phyloP scores from a whole-genome alignment of 2,797 vertebrate species.

The Thripadectes ignobilis region DNA sequence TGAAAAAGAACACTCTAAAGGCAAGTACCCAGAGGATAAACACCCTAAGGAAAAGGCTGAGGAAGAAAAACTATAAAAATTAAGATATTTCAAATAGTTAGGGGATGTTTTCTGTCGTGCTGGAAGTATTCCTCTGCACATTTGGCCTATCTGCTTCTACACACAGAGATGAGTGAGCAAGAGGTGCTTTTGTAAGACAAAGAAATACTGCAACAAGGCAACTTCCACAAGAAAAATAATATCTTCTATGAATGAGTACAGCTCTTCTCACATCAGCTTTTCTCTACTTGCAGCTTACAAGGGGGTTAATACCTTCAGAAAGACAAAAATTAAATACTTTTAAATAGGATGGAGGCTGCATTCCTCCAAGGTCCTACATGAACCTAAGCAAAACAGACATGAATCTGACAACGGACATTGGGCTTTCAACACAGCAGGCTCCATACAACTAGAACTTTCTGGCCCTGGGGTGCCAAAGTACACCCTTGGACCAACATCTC shows the following conservation, averaged over 20 bases:
- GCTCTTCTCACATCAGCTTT: background rate
- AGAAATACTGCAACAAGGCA: background rate
- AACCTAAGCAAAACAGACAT: background rate
- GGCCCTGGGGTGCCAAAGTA: conserved; percentile 38
- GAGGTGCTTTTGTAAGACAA: background rate
- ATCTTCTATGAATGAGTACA: background rate
- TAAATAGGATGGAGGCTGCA: background rate
- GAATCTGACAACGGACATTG: background rate
- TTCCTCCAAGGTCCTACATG: background rate
- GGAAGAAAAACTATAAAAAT: background rate
- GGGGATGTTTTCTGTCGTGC: background rate
- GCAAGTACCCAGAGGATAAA: background rate
- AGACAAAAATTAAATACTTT: background rate
- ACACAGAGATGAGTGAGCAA: background rate
- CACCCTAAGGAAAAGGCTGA: background rate
- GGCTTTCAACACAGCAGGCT: background rate
- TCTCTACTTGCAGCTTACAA: background rate
- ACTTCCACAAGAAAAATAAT: background rate
- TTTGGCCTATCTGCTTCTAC: background rate
- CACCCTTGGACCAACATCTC: conserved; percentile 1
- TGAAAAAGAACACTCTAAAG: background rate
- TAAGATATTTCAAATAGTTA: background rate
- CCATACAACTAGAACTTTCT: conserved; percentile 32
- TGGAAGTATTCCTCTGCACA: background rate
- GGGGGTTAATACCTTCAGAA: background rate